A percentile compares a stretch with the other conserved stretches of the same genome.
Evolutionary conservation across 2,797 vertebrate species (phyloP).

Genomic region (Tenualosa thibaudeaui): DNA sequence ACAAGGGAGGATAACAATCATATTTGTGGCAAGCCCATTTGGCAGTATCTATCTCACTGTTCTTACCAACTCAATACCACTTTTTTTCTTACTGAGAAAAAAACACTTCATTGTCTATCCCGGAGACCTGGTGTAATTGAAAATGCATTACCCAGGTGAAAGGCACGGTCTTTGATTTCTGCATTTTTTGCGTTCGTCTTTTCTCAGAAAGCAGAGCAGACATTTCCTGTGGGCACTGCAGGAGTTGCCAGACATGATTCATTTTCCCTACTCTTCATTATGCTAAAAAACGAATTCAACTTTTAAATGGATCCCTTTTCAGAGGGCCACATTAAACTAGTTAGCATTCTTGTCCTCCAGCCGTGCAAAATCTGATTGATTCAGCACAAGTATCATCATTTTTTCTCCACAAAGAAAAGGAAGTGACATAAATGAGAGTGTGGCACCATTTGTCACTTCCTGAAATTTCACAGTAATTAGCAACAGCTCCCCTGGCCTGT

Average conservation of each 20-base stretch:
- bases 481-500: neutral
- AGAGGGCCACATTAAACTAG: neutral
- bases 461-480: constrained; percentile 22
- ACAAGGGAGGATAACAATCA: neutral
- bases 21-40: neutral
- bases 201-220: neutral
- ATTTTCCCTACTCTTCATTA: neutral
- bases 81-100: neutral
- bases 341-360: constrained; percentile 16
- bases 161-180: constrained; percentile 7
- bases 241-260: neutral
- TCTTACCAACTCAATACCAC: neutral
- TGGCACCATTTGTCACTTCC: constrained; percentile 3
- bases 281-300: neutral
- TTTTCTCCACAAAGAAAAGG: neutral
- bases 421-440: neutral
- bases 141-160: neutral
- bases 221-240: neutral
- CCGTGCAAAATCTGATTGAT: neutral
- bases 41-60: neutral
- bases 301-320: constrained; percentile 1
- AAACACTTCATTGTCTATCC: neutral
- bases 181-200: neutral
- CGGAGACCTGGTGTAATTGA: neutral
- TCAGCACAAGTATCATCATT: constrained; percentile 9